Conservation (phyloP, 2,888 invertebrate species). For the Caenorhabditis sp. region DNA sequence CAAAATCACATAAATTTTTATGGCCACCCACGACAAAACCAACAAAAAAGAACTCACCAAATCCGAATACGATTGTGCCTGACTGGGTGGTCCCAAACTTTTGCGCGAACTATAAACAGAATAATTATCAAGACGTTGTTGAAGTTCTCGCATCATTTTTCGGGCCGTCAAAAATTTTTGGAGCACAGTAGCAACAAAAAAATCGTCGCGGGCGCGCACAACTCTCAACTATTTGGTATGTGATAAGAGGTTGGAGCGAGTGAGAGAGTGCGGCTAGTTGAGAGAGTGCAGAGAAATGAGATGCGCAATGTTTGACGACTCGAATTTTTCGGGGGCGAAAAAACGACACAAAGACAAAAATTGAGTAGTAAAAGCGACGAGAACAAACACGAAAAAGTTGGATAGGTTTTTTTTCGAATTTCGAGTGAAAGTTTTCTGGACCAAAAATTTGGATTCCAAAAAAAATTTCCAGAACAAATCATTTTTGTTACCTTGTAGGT, state of each 20-base stretch:
- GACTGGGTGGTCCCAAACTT: conserved; percentile 51
- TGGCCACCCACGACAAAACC: too few relatives aligned
- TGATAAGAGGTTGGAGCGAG: not conserved
- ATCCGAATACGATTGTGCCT: conserved; percentile 54
- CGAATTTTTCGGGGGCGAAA: not conserved
- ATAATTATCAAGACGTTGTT: conserved; percentile 49
- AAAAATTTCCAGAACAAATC: too few relatives aligned
- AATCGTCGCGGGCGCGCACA: too few relatives aligned
- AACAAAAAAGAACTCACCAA: conserved; percentile 44
- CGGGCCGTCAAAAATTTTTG: too few relatives aligned
- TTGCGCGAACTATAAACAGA: conserved; percentile 49
- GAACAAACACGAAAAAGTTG: not conserved
- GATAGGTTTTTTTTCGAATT: too few relatives aligned
- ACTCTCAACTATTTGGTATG: not conserved
- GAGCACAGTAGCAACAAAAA: too few relatives aligned
- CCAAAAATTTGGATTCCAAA: too few relatives aligned
- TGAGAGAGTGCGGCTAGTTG: not conserved
- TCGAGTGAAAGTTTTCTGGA: too few relatives aligned
- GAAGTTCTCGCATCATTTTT: conserved; percentile 55
- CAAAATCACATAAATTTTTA: not conserved
- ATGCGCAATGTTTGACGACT: not conserved
- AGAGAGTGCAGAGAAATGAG: not conserved
- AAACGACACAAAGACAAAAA: not conserved
- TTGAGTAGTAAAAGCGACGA: not conserved
- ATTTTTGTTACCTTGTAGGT: conserved; percentile 2